Evolutionary conservation across 2,797 vertebrate species (phyloP).

Genomic region (Labroides dimidiatus): DNA sequence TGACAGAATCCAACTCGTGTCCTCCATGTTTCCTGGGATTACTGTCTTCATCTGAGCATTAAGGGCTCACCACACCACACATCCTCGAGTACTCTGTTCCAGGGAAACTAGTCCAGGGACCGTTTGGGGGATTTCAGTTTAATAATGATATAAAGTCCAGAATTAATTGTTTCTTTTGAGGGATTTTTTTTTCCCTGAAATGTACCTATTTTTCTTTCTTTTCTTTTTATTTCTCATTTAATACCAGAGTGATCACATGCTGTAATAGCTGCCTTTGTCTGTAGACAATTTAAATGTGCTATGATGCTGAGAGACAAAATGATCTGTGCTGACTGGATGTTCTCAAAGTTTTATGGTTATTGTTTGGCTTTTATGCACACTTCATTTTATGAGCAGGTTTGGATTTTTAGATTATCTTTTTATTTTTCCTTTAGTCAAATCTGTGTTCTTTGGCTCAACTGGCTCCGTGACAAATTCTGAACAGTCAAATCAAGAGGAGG

Average conservation of each 20-base stretch:
- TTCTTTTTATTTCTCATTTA: conserved; percentile 3
- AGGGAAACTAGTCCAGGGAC: conserved; percentile 34
- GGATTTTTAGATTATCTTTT: conserved; percentile 24
- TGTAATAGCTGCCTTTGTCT: neutral
- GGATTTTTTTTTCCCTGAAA: neutral
- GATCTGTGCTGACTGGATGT: conserved; percentile 2
- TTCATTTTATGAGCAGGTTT: conserved; percentile 31
- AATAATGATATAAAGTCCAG: conserved; percentile 9
- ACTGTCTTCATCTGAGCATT: conserved; percentile 63
- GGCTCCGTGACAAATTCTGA: conserved; percentile 4
- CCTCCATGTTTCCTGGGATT: conserved; percentile 63
- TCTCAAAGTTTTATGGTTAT: conserved; percentile 29
- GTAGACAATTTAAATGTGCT: neutral
- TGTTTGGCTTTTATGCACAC: conserved; percentile 15
- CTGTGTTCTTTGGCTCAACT: conserved; percentile 7
- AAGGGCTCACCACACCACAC: conserved; percentile 49
- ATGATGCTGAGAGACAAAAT: neutral
- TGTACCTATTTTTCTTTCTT: neutral
- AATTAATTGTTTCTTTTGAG: conserved; percentile 23
- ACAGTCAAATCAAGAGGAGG: conserved; percentile 8
- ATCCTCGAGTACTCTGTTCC: conserved; percentile 32
- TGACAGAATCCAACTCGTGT: conserved; percentile 69
- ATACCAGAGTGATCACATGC: neutral
- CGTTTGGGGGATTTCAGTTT: conserved; percentile 45
- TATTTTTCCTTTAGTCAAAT: conserved; percentile 19